Conservation (phyloP, 92 coral and sea anemone genomes). For the Epizoanthus ramosus region DNA sequence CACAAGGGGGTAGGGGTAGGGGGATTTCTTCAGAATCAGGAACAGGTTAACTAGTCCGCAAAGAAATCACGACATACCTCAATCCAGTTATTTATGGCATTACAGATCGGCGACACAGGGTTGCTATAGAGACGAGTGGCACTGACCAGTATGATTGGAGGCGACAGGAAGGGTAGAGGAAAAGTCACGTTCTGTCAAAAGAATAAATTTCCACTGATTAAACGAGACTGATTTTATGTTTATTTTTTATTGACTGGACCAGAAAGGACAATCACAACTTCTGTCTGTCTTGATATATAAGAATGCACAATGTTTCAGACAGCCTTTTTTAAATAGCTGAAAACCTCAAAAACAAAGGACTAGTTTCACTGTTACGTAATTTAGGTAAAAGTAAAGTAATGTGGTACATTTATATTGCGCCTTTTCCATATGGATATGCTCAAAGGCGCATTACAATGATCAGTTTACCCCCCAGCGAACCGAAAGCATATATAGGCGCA, state of each 20-base stretch:
- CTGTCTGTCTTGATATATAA: neutral
- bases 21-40: too few species aligned
- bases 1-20: too few species aligned
- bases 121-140: neutral
- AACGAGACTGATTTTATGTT: neutral
- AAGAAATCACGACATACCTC: neutral
- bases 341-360: neutral
- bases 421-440: too few species aligned
- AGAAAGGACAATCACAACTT: neutral
- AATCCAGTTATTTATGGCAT: neutral
- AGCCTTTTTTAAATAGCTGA: neutral
- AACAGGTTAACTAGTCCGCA: too few species aligned
- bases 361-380: neutral
- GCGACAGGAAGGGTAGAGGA: conserved; percentile 14
- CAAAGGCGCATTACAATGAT: too few species aligned
- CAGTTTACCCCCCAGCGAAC: too few species aligned
- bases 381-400: too few species aligned
- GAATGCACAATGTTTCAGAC: neutral
- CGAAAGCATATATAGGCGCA: too few species aligned
- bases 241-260: neutral
- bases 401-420: too few species aligned
- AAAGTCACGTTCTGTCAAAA: conserved; percentile 22
- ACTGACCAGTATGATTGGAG: conserved; percentile 10
- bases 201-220: too few species aligned
- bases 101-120: neutral